Conservation (phyloP, 1,140 invertebrate species). For the Leguminivora glycinivorella region DNA sequence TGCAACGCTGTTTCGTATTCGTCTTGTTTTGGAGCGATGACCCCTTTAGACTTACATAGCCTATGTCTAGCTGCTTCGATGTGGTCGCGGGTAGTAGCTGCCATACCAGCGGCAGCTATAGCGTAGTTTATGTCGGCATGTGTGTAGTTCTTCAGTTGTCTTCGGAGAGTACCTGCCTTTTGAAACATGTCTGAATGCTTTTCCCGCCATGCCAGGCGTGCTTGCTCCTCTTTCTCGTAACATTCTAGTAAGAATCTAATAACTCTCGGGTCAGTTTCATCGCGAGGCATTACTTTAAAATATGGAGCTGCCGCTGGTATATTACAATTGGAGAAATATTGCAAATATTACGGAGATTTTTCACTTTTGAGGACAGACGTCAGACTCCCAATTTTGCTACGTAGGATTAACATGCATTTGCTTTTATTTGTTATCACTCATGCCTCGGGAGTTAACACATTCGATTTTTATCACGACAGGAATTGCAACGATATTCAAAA, state of each 20-base stretch:
- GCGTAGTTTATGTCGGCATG: conserved; percentile 26
- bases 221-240: conserved; percentile 32
- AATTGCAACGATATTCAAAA: background rate
- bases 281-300: background rate
- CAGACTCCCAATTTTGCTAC: background rate
- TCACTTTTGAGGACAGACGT: background rate
- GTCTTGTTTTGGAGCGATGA: background rate
- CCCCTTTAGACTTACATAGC: background rate
- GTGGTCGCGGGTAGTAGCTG: conserved; percentile 23
- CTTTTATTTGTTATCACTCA: background rate
- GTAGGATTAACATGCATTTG: background rate
- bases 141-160: conserved; percentile 31
- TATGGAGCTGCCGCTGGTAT: background rate
- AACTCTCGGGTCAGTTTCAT: conserved; percentile 30
- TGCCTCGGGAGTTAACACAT: background rate
- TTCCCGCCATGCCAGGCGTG: conserved; percentile 31
- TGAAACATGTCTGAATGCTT: conserved; percentile 8
- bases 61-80: conserved; percentile 4
- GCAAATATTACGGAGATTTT: background rate
- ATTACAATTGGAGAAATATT: background rate
- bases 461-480: background rate
- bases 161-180: conserved; percentile 28
- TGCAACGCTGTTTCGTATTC: background rate
- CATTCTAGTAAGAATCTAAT: conserved; percentile 31
- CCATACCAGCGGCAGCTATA: conserved; percentile 28